These are phyloP conservation scores for Alcedo atthis DNA, from an alignment of 2,797 vertebrate species.

Conservation along the genomic window DNA sequence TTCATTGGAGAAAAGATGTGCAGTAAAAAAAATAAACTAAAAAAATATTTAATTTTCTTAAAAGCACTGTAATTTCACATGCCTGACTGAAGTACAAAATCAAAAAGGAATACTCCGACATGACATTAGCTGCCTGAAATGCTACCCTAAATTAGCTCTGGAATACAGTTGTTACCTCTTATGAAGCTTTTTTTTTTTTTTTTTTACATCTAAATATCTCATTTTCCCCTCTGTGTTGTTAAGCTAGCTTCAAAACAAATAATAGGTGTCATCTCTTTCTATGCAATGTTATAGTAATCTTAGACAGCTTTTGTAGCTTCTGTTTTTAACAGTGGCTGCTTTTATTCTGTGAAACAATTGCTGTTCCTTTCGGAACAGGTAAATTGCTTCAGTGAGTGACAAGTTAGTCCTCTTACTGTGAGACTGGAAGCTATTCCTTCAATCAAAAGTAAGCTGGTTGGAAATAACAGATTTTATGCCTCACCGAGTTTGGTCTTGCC, in stretches of 20 bases:
- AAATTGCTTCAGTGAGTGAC: slow-evolving; percentile 64
- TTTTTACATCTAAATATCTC: neutral
- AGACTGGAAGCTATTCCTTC: slow-evolving; percentile 38
- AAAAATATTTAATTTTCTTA: slow-evolving; percentile 75
- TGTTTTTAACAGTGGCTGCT: slow-evolving; percentile 6
- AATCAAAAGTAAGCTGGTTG: slow-evolving; percentile 45
- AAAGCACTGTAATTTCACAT: slow-evolving; percentile 76
- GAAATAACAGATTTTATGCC: slow-evolving; percentile 71
- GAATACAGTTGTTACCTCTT: neutral
- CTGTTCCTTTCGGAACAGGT: slow-evolving; percentile 57
- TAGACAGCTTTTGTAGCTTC: neutral
- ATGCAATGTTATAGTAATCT: neutral
- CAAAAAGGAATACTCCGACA: slow-evolving; percentile 14
- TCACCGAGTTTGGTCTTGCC: slow-evolving; percentile 30
- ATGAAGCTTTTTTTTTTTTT: neutral
- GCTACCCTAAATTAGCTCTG: neutral
- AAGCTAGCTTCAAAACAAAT: neutral
- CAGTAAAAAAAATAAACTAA: slow-evolving; percentile 29
- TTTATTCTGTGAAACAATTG: slow-evolving; percentile 44
- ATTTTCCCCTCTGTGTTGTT: neutral
- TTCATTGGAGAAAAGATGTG: slow-evolving; percentile 52
- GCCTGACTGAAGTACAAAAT: slow-evolving; percentile 68
- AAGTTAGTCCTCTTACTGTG: slow-evolving; percentile 38
- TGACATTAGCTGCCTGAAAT: slow-evolving; percentile 38
- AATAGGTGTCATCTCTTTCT: neutral